These are phyloP conservation scores for Pachyuromys duprasi DNA, from an alignment of 2,797 vertebrate species.

Conservation along the genomic window DNA sequence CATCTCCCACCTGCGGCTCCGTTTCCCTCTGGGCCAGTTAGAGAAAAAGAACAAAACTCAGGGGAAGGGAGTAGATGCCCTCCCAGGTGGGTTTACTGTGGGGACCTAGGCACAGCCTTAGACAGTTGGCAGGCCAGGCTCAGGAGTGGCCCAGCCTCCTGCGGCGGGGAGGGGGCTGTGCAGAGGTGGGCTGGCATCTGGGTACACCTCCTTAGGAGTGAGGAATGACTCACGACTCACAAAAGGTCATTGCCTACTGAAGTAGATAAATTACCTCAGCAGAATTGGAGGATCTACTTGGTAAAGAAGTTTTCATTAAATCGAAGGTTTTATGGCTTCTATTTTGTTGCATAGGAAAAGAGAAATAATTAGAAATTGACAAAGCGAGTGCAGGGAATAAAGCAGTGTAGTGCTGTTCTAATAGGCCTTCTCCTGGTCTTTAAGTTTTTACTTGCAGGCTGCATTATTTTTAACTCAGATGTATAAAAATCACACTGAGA, in stretches of 20 bases:
- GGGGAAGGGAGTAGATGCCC: not conserved
- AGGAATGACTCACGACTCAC: slow-evolving; percentile 79
- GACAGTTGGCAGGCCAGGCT: not conserved
- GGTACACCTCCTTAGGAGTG: slow-evolving; percentile 77
- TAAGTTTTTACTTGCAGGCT: slow-evolving; percentile 80
- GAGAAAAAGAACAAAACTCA: not conserved
- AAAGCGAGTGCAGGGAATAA: slow-evolving; percentile 80
- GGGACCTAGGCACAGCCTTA: not conserved
- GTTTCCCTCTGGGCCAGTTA: not conserved
- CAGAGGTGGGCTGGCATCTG: slow-evolving; percentile 59
- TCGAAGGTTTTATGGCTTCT: slow-evolving; percentile 80
- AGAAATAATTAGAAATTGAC: slow-evolving; percentile 82
- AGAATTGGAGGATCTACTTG: slow-evolving; percentile 77
- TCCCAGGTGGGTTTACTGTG: not conserved
- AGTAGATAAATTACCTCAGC: slow-evolving; percentile 80
- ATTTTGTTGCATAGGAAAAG: slow-evolving; percentile 81
- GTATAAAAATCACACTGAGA: slow-evolving; percentile 81
- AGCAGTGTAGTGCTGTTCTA: slow-evolving; percentile 81
- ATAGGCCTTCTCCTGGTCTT: slow-evolving; percentile 82
- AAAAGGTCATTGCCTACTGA: slow-evolving; percentile 81
- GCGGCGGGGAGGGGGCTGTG: not conserved
- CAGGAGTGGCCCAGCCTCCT: not conserved
- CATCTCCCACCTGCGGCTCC: not conserved
- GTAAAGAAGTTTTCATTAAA: slow-evolving; percentile 81
- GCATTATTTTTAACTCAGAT: slow-evolving; percentile 82